These are phyloP conservation scores for Neoaliturus tenellus DNA, from an alignment of 2,888 invertebrate genomes.

Conservation along the genomic window DNA sequence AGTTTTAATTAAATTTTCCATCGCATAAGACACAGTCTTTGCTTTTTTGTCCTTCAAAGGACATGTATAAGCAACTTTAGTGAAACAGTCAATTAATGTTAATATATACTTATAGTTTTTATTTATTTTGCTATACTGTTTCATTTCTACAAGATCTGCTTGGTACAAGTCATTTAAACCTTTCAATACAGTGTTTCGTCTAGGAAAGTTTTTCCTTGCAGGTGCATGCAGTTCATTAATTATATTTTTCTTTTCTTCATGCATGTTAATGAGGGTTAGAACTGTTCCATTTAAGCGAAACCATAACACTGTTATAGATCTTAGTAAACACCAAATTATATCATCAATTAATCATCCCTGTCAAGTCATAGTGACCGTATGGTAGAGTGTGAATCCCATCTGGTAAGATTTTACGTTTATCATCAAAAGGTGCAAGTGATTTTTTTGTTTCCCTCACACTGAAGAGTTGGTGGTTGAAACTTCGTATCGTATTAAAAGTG, in stretches of 20 bases:
- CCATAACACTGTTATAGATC: too few species aligned
- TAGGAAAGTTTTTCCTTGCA: slow-evolving; percentile 45
- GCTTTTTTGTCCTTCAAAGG: slow-evolving; percentile 54
- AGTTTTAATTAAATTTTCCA: slow-evolving; percentile 17
- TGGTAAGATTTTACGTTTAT: too few species aligned
- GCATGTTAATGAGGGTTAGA: too few species aligned
- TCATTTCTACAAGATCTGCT: slow-evolving; percentile 55
- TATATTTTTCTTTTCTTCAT: neutral
- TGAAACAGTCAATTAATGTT: slow-evolving; percentile 51
- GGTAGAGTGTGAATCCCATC: too few species aligned
- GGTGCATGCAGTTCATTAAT: slow-evolving; percentile 48
- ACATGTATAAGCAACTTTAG: slow-evolving; percentile 45
- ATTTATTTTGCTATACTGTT: slow-evolving; percentile 52
- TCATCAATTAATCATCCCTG: too few species aligned
- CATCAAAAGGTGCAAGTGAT: too few species aligned
- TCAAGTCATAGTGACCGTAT: too few species aligned
- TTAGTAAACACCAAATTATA: too few species aligned
- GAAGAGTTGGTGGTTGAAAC: too few species aligned
- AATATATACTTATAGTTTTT: slow-evolving; percentile 56
- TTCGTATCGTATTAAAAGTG: too few species aligned
- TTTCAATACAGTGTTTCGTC: slow-evolving; percentile 54
- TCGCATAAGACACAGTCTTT: neutral
- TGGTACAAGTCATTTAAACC: slow-evolving; percentile 56
- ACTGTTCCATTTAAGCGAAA: too few species aligned
- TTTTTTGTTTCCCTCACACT: too few species aligned